These are phyloP conservation scores for Ctenochaetus hawaiiensis DNA, from an alignment of 2,797 vertebrate genomes.

Conservation along the genomic window DNA sequence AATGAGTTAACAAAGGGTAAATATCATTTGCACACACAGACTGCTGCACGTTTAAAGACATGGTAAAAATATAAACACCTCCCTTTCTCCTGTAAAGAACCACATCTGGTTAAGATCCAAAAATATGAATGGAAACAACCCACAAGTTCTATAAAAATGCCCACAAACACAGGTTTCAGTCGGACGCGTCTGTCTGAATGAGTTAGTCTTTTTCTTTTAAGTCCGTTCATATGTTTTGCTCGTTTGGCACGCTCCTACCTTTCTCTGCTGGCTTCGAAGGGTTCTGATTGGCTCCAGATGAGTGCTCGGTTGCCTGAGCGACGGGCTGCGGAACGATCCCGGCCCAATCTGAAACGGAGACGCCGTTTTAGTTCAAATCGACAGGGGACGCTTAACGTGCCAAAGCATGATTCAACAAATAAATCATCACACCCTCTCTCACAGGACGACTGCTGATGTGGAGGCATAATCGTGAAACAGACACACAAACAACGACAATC, in stretches of 20 bases:
- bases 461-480: slow-evolving; percentile 18
- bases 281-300: slow-evolving; percentile 81
- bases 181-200: neutral
- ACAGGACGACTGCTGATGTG: slow-evolving; percentile 18
- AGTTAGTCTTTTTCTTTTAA: slow-evolving; percentile 9
- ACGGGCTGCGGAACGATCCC: slow-evolving; percentile 68
- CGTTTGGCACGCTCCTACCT: slow-evolving; percentile 80
- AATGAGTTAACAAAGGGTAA: slow-evolving; percentile 13
- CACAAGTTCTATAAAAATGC: slow-evolving; percentile 7
- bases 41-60: neutral
- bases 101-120: slow-evolving; percentile 3
- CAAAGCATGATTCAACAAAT: slow-evolving; percentile 38
- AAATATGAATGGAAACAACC: slow-evolving; percentile 42
- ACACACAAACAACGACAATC: slow-evolving; percentile 20
- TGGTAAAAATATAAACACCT: slow-evolving; percentile 1
- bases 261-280: slow-evolving; percentile 70
- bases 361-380: slow-evolving; percentile 42
- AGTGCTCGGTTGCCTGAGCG: slow-evolving; percentile 78
- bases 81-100: neutral
- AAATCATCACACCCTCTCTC: slow-evolving; percentile 15
- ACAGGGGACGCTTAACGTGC: slow-evolving; percentile 9
- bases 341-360: slow-evolving; percentile 86
- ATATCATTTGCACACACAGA: neutral
- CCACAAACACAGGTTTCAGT: slow-evolving; percentile 40
- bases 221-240: slow-evolving; percentile 49